Conservation (phyloP, 2,113 vertebrate species). For the Gymnocephalus cernua region DNA sequence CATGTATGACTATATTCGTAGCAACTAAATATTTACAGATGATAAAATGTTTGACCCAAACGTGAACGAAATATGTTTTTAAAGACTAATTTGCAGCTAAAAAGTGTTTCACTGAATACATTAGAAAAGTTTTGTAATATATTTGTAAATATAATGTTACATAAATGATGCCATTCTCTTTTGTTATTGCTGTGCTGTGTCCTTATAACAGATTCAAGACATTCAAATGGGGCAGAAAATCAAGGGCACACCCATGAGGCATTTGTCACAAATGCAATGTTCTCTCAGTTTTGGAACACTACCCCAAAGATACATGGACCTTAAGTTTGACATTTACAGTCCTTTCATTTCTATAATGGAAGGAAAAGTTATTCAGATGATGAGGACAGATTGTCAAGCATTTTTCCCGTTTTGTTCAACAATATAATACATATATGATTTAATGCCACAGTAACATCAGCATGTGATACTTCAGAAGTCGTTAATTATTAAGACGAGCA, state of each 20-base stretch:
- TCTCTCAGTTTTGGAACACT: not conserved
- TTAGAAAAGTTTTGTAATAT: not conserved
- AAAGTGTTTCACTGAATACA: conserved; percentile 16
- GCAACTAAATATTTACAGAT: not conserved
- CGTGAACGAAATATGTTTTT: not conserved
- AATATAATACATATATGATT: not conserved
- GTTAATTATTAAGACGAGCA: conserved; percentile 4
- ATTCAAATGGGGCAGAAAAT: conserved; percentile 30
- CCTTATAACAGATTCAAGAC: conserved; percentile 36
- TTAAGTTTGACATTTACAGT: not conserved
- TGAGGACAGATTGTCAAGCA: not conserved
- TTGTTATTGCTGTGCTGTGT: conserved; percentile 9
- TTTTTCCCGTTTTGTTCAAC: not conserved
- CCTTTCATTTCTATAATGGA: not conserved
- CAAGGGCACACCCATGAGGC: conserved; percentile 1
- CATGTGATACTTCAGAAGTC: conserved; percentile 5
- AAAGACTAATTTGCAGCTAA: not conserved
- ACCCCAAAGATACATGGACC: not conserved
- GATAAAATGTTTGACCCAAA: not conserved
- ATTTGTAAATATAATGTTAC: conserved; percentile 12
- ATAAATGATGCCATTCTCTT: conserved; percentile 31
- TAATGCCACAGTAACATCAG: not conserved
- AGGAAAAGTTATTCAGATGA: not conserved
- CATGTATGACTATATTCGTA: not conserved
- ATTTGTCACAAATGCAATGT: conserved; percentile 3